Evolutionary conservation across 2,888 invertebrate species (phyloP).

Genomic region (Gymnoscelis rufifasciata): DNA sequence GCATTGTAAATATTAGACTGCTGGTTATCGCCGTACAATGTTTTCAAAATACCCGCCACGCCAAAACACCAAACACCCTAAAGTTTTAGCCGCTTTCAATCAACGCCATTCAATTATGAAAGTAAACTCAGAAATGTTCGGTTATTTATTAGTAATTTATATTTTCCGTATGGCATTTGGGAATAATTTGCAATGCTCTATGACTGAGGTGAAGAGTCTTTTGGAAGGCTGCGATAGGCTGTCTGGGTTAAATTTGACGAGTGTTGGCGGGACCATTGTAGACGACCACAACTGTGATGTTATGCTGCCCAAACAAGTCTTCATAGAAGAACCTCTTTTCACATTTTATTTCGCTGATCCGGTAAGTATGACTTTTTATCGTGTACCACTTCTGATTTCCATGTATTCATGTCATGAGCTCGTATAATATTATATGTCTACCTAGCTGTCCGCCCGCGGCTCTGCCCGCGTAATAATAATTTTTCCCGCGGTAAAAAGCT

Average conservation of each 20-base stretch:
- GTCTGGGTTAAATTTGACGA: constrained; percentile 61
- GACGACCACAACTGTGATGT: constrained; percentile 73
- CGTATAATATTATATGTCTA: too few species aligned
- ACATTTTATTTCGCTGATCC: constrained; percentile 59
- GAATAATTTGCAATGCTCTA: constrained; percentile 42
- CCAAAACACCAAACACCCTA: constrained; percentile 1
- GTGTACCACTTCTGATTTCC: too few species aligned
- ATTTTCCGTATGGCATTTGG: constrained; percentile 31
- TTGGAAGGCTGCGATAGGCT: constrained; percentile 64
- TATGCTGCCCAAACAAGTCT: constrained; percentile 67
- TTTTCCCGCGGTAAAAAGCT: too few species aligned
- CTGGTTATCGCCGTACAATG: constrained; percentile 18
- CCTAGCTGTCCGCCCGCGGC: too few species aligned
- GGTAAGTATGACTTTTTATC: too few species aligned
- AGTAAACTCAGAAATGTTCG: constrained; percentile 18
- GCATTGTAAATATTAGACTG: constrained; percentile 1
- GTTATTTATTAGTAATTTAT: constrained; percentile 22
- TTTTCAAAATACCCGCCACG: constrained; percentile 13
- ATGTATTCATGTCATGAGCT: constrained; percentile 4
- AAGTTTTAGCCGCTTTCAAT: constrained; percentile 3
- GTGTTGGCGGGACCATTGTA: constrained; percentile 63
- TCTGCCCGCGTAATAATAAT: too few species aligned
- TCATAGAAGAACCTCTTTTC: constrained; percentile 66
- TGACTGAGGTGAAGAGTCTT: constrained; percentile 58
- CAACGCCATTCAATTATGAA: constrained; percentile 9